phyloP scores from a whole-genome alignment of 2,113 vertebrate species.

The Scalopus aquaticus region DNA sequence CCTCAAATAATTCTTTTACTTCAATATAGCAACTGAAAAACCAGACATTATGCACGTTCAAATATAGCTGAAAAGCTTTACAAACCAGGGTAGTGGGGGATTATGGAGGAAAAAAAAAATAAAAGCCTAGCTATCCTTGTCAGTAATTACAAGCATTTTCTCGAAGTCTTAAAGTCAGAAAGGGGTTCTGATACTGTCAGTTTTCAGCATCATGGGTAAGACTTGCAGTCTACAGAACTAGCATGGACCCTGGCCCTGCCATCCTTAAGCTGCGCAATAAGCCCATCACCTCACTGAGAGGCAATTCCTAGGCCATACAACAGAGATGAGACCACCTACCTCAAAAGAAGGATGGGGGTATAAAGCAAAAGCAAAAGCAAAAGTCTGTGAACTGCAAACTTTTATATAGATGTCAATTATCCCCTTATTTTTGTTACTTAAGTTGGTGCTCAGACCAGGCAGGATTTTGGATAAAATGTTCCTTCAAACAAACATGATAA shows the following conservation, averaged over 20 bases:
- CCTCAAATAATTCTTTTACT: constrained; percentile 28
- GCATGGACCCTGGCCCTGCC: background rate
- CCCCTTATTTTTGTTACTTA: background rate
- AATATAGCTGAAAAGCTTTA: constrained; percentile 14
- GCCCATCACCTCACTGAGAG: constrained; percentile 31
- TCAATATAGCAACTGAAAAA: constrained; percentile 43
- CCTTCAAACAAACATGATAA: constrained; percentile 3
- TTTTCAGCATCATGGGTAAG: background rate
- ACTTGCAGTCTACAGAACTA: background rate
- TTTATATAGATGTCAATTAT: background rate
- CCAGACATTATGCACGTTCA: background rate
- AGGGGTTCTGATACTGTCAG: background rate
- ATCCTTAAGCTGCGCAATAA: background rate
- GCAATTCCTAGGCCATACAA: background rate
- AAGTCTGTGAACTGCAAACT: constrained; percentile 13
- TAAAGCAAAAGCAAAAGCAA: constrained; percentile 44
- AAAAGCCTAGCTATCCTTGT: background rate
- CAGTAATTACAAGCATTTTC: background rate
- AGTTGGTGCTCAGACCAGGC: background rate
- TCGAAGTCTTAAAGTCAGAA: constrained; percentile 16
- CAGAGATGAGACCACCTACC: background rate
- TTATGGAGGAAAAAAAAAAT: background rate
- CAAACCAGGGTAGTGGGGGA: background rate
- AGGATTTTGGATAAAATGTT: constrained; percentile 31
- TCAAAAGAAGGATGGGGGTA: background rate